Percentiles rank a stretch among this genome's conserved stretches.
phyloP scores from a whole-genome alignment of 2,888 invertebrate genomes.

The Elmis aenea region DNA sequence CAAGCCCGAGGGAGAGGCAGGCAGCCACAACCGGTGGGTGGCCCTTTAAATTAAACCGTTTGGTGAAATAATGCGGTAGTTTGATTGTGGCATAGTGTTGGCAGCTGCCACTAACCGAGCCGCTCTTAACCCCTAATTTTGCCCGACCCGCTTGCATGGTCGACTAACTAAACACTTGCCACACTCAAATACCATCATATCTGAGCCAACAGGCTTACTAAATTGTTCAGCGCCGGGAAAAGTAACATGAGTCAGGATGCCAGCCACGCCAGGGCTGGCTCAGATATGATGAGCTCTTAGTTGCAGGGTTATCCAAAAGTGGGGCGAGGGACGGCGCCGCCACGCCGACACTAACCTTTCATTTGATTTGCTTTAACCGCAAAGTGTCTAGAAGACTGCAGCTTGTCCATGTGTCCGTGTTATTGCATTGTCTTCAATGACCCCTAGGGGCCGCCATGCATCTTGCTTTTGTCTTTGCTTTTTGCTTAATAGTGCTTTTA shows the following conservation, averaged over 20 bases:
- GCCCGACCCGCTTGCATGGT: conserved; percentile 34
- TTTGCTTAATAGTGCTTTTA: conserved; percentile 28
- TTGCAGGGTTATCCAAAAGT: conserved; percentile 55
- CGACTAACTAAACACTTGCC: conserved; percentile 44
- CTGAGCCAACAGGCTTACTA: conserved; percentile 51
- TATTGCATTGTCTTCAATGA: conserved; percentile 31
- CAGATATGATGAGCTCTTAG: conserved; percentile 57
- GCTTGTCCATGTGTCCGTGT: conserved; percentile 37
- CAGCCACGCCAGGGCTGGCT: conserved; percentile 44
- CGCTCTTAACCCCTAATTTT: conserved; percentile 27
- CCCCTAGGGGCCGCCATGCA: conserved; percentile 22
- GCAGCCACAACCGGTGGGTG: conserved; percentile 83
- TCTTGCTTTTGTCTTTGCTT: conserved; percentile 24
- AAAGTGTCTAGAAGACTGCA: conserved; percentile 38
- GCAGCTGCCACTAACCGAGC: conserved; percentile 33
- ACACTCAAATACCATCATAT: conserved; percentile 61
- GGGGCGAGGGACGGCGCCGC: conserved; percentile 42
- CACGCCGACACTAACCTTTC: conserved; percentile 41
- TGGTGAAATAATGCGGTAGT: conserved; percentile 47
- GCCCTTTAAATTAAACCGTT: conserved; percentile 50
- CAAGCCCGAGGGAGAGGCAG: conserved; percentile 69
- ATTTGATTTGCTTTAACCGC: conserved; percentile 30
- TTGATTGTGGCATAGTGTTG: conserved; percentile 59
- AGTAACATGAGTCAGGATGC: conserved; percentile 33
- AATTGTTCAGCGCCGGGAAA: conserved; percentile 39